These are phyloP conservation scores for Drosophila cognata DNA, from an alignment of 2,888 invertebrate genomes.

Conservation along the genomic window DNA sequence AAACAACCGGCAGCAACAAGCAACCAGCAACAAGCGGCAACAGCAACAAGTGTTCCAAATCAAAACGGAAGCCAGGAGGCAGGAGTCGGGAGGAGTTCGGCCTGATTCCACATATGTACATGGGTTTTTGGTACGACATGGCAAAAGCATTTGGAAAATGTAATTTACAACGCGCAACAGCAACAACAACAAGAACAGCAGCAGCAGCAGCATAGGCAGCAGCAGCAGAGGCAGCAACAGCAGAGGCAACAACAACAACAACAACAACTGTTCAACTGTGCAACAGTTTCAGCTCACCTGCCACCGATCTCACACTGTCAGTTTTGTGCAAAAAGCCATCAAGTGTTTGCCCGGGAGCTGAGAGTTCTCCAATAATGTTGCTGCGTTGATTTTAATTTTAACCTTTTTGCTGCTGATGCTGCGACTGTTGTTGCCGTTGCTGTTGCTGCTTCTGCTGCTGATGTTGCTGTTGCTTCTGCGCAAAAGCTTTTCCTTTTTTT, in stretches of 20 bases:
- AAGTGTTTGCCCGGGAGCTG: conserved; percentile 49
- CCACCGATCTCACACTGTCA: conserved; percentile 76
- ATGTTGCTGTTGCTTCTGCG: conserved; percentile 58
- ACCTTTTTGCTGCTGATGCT: conserved; percentile 56
- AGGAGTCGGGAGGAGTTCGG: conserved; percentile 26
- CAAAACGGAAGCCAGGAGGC: conserved; percentile 62
- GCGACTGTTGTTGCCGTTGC: conserved; percentile 21
- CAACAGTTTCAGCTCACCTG: conserved; percentile 61
- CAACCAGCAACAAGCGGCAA: conserved; percentile 17
- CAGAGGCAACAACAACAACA: conserved; percentile 23
- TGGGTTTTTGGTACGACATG: conserved; percentile 79
- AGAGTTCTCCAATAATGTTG: conserved; percentile 48
- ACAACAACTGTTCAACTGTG: conserved; percentile 26
- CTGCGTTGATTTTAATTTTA: conserved; percentile 76
- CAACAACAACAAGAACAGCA: conserved; percentile 21
- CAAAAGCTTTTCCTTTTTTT: conserved; percentile 65
- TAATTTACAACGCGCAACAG: conserved; percentile 79
- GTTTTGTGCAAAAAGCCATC: conserved; percentile 55
- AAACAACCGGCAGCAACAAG: conserved; percentile 56
- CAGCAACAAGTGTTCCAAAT: conserved; percentile 74
- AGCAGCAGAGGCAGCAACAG: conserved; percentile 17
- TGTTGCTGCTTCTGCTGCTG: conserved; percentile 7
- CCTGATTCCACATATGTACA: conserved; percentile 76
- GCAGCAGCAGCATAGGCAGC: conserved; percentile 16
- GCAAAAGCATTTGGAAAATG: conserved; percentile 82